Evolutionary conservation across 2,888 invertebrate species (phyloP).

Genomic region (Parnassius mnemosyne): DNA sequence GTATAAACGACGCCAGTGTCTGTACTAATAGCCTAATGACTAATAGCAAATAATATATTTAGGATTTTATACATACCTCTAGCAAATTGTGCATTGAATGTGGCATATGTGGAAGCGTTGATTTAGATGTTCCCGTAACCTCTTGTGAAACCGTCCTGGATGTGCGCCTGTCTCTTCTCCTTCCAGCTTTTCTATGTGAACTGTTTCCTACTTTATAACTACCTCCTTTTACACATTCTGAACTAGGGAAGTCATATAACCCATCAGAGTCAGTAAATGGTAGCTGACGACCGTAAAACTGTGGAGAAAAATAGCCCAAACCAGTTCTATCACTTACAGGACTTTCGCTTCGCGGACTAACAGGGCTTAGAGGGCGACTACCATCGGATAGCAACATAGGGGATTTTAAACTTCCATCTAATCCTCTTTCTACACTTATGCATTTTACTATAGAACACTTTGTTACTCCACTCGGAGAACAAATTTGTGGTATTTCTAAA

Average conservation of each 20-base stretch:
- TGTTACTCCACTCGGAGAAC: slow-evolving; percentile 73
- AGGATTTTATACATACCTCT: slow-evolving; percentile 65
- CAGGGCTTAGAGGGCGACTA: slow-evolving; percentile 84
- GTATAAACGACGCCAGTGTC: too few species aligned
- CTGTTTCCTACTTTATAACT: slow-evolving; percentile 72
- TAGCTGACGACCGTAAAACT: slow-evolving; percentile 85
- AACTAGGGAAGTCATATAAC: slow-evolving; percentile 89
- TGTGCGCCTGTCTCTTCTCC: slow-evolving; percentile 83
- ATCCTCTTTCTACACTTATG: slow-evolving; percentile 76
- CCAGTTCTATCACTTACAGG: slow-evolving; percentile 87
- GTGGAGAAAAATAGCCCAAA: slow-evolving; percentile 84
- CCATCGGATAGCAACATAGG: slow-evolving; percentile 80
- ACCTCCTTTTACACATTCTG: slow-evolving; percentile 82
- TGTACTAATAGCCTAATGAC: too few species aligned
- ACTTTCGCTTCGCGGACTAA: slow-evolving; percentile 89
- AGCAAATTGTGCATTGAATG: slow-evolving; percentile 81
- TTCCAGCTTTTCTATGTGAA: slow-evolving; percentile 81
- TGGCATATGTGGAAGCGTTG: slow-evolving; percentile 77
- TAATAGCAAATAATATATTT: background rate
- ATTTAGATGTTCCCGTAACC: slow-evolving; percentile 62
- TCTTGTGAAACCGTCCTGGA: slow-evolving; percentile 73
- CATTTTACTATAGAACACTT: slow-evolving; percentile 80
- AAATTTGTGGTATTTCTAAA: slow-evolving; percentile 70
- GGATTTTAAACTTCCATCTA: slow-evolving; percentile 73
- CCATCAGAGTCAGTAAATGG: slow-evolving; percentile 91